Evolutionary conservation across 2,113 vertebrate genomes (phyloP).

Genomic region (Tursiops truncatus): DNA sequence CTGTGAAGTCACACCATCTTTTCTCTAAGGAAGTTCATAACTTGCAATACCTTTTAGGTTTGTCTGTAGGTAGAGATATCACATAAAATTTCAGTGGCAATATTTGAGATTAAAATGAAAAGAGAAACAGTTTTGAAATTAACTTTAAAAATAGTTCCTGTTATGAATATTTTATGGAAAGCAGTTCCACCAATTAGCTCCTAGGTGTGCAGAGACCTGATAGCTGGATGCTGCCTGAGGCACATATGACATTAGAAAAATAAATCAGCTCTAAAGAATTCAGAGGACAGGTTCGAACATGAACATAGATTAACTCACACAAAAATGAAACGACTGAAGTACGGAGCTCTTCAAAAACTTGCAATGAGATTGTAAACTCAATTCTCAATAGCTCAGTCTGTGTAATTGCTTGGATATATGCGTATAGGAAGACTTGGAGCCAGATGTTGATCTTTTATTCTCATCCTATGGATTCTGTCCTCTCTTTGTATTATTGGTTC

Average conservation of each 20-base stretch:
- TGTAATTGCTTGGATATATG: background rate
- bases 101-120: constrained; percentile 64
- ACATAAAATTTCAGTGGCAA: constrained; percentile 60
- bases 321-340: constrained; percentile 35
- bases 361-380: constrained; percentile 35
- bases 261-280: constrained; percentile 53
- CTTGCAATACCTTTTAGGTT: constrained; percentile 50
- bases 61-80: constrained; percentile 69
- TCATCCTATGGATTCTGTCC: constrained; percentile 22
- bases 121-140: constrained; percentile 68
- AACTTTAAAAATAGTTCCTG: constrained; percentile 63
- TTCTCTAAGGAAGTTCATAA: constrained; percentile 32
- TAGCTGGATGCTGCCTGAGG: constrained; percentile 65
- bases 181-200: constrained; percentile 74
- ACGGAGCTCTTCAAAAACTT: constrained; percentile 7
- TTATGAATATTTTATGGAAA: constrained; percentile 75
- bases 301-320: constrained; percentile 52
- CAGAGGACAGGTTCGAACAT: constrained; percentile 26
- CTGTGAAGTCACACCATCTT: background rate
- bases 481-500: constrained; percentile 28
- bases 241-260: constrained; percentile 50
- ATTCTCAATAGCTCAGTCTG: constrained; percentile 29
- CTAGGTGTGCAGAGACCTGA: constrained; percentile 70
- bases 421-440: background rate
- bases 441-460: constrained; percentile 45